Evolutionary conservation across 2,113 vertebrate species (phyloP).

Genomic region (Turdus rufiventris): DNA sequence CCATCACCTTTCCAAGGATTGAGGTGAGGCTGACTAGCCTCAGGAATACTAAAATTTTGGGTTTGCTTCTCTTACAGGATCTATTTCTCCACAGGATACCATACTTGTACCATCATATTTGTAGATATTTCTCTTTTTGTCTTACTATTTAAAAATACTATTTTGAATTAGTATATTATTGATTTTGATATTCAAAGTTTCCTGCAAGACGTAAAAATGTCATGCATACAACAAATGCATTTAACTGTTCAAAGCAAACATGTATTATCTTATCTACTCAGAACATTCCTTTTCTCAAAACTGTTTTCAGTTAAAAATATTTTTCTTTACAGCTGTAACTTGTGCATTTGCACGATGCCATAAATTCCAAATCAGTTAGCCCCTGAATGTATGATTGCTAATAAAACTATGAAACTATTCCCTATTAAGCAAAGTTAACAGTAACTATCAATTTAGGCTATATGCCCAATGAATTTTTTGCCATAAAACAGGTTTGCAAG

Average conservation of each 20-base stretch:
- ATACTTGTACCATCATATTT: not conserved
- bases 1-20: not conserved
- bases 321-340: not conserved
- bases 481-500: constrained; percentile 76
- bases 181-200: not conserved
- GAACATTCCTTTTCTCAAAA: not conserved
- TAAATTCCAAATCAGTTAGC: constrained; percentile 43
- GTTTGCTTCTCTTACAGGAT: not conserved
- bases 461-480: constrained; percentile 68
- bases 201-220: not conserved
- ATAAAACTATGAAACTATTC: constrained; percentile 50
- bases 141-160: not conserved
- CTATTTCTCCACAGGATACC: not conserved
- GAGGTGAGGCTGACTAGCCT: not conserved
- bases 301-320: not conserved
- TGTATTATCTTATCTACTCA: not conserved
- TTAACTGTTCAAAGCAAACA: not conserved
- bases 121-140: not conserved
- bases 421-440: constrained; percentile 59
- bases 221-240: not conserved
- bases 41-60: not conserved
- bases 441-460: constrained; percentile 48
- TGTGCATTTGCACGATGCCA: not conserved
- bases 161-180: not conserved
- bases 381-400: constrained; percentile 10